phyloP scores from a whole-genome alignment of 2,113 vertebrate species.

The Ceyx melanurus region DNA sequence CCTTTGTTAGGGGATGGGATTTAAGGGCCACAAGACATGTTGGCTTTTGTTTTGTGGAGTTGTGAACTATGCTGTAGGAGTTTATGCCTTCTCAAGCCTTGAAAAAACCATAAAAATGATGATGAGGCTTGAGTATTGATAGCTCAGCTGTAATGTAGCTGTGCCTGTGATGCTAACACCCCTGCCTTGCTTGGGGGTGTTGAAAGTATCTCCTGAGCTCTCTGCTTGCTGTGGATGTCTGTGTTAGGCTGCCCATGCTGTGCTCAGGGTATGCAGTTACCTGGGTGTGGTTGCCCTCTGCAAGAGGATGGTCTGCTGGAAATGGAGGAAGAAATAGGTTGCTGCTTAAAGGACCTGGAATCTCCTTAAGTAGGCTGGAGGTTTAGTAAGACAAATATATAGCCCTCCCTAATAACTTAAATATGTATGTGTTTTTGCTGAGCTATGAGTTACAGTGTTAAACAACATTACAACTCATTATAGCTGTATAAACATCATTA shows the following conservation, averaged over 20 bases:
- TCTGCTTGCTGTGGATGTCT: background rate
- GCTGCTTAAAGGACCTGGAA: background rate
- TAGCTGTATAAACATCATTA: background rate
- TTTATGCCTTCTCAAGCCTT: background rate
- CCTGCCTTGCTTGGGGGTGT: too few species aligned
- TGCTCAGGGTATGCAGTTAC: fast-evolving
- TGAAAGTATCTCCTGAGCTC: background rate
- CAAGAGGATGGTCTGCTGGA: background rate
- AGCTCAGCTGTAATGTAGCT: background rate
- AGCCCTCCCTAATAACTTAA: too few species aligned
- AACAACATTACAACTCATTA: background rate
- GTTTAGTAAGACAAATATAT: background rate
- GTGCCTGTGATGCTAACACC: background rate
- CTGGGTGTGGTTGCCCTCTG: background rate
- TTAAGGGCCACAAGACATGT: background rate
- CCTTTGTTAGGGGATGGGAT: background rate
- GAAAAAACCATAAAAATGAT: background rate
- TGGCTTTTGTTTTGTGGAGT: background rate
- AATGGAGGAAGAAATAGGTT: fast-evolving
- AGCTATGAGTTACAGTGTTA: background rate
- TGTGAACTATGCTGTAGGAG: background rate
- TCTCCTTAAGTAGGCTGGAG: background rate
- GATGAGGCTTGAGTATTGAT: too few species aligned
- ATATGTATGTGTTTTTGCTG: background rate
- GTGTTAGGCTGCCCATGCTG: background rate